Conservation (phyloP, 2,113 vertebrate genomes). For the Tringa solitaria region DNA sequence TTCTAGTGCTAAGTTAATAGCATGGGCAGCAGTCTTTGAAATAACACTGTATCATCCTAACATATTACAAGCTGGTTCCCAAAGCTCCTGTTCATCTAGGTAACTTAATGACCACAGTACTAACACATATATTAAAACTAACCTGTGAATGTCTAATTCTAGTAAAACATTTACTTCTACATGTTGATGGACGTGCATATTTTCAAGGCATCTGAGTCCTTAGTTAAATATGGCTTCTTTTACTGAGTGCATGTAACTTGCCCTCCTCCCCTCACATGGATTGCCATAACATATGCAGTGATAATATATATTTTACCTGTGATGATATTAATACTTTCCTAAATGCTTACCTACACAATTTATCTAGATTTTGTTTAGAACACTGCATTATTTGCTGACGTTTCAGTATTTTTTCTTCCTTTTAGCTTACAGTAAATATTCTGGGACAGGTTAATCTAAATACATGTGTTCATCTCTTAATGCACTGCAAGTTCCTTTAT, state of each 20-base stretch:
- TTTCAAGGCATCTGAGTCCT: not conserved
- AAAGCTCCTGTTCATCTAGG: not conserved
- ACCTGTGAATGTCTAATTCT: not conserved
- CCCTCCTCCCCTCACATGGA: not conserved
- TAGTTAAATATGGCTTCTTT: not conserved
- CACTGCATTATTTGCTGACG: not conserved
- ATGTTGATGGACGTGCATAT: not conserved
- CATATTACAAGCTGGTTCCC: not conserved
- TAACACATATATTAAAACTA: not conserved
- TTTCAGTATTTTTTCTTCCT: not conserved
- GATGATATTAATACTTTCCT: not conserved
- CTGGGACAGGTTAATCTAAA: not conserved
- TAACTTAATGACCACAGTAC: not conserved
- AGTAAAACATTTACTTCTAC: not conserved
- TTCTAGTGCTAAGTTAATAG: not conserved
- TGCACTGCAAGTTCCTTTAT: not conserved
- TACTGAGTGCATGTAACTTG: not conserved
- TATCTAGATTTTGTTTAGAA: not conserved
- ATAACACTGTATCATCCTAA: not conserved
- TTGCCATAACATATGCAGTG: not conserved
- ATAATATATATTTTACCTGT: not conserved
- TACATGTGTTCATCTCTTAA: not conserved
- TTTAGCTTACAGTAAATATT: not conserved
- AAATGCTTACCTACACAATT: not conserved
- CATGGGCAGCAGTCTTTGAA: not conserved